Percentiles rank a stretch among this genome's conserved stretches.
Conservation (phyloP, 2,888 invertebrate species). For the Acronicta leporina region DNA sequence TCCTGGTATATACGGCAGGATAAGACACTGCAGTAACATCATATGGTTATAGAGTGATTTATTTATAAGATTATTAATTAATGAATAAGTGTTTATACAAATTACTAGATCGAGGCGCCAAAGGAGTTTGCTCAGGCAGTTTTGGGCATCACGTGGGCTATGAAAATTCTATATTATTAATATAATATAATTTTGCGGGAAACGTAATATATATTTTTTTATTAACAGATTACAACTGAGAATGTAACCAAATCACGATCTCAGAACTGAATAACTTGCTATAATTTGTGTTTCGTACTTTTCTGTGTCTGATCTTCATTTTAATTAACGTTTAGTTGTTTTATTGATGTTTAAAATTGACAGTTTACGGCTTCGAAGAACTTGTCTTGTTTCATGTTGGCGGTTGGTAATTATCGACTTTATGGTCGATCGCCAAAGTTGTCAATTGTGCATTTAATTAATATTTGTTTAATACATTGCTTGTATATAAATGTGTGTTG, state of each 20-base stretch:
- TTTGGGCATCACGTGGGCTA: constrained; percentile 21
- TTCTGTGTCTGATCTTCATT: constrained; percentile 11
- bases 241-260: constrained; percentile 39
- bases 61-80: constrained; percentile 15
- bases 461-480: not conserved
- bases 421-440: not conserved
- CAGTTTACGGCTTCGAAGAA: constrained; percentile 25
- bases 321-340: constrained; percentile 8
- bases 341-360: constrained; percentile 15
- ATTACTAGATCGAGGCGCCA: constrained; percentile 22
- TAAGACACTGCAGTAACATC: not conserved
- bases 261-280: constrained; percentile 25
- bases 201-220: constrained; percentile 25
- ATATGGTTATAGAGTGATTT: constrained; percentile 10
- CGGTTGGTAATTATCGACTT: not conserved
- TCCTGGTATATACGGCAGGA: not conserved
- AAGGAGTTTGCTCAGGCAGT: constrained; percentile 9
- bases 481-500: not conserved
- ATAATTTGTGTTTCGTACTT: constrained; percentile 16
- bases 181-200: constrained; percentile 25
- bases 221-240: constrained; percentile 11
- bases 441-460: not conserved
- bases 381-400: not conserved
- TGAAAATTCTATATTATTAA: constrained; percentile 23
- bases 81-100: not conserved